phyloP scores from a whole-genome alignment of 1,140 invertebrate species.

The Tetragonula clypearis region DNA sequence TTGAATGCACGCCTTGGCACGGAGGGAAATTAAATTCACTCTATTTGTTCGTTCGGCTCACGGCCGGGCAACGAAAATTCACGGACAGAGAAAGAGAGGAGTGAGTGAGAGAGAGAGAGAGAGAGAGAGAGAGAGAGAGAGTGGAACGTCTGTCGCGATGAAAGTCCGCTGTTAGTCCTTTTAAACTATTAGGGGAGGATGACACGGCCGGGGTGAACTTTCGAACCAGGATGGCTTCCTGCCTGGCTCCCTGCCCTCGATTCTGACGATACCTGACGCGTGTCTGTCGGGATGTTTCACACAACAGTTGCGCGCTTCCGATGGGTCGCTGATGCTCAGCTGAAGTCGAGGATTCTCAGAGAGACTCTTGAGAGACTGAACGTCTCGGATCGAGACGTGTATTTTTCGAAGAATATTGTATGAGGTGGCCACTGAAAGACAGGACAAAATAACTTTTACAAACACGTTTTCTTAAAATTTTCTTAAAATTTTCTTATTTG shows the following conservation, averaged over 20 bases:
- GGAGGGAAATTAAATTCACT: constrained; percentile 65
- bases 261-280: not conserved
- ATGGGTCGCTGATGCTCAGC: not conserved
- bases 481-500: too few relatives aligned
- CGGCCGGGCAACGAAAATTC: constrained; percentile 33
- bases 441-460: too few relatives aligned
- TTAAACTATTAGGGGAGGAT: constrained; percentile 59
- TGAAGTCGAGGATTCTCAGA: too few relatives aligned
- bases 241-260: not conserved
- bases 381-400: not conserved
- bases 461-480: too few relatives aligned
- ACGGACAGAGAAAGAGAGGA: not conserved
- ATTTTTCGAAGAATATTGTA: not conserved
- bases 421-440: too few relatives aligned
- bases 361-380: too few relatives aligned
- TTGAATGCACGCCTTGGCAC: constrained; percentile 57
- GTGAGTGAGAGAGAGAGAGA: too few relatives aligned
- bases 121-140: not conserved
- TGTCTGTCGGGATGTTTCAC: constrained; percentile 5
- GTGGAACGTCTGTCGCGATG: constrained; percentile 20
- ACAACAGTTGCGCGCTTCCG: not conserved
- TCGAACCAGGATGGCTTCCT: constrained; percentile 16
- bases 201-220: constrained; percentile 47
- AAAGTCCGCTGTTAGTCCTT: constrained; percentile 28
- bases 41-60: constrained; percentile 64